Base-by-base conservation (phyloP, 2,797 vertebrate species). In the Pipistrellus pipistrellus region DNA sequence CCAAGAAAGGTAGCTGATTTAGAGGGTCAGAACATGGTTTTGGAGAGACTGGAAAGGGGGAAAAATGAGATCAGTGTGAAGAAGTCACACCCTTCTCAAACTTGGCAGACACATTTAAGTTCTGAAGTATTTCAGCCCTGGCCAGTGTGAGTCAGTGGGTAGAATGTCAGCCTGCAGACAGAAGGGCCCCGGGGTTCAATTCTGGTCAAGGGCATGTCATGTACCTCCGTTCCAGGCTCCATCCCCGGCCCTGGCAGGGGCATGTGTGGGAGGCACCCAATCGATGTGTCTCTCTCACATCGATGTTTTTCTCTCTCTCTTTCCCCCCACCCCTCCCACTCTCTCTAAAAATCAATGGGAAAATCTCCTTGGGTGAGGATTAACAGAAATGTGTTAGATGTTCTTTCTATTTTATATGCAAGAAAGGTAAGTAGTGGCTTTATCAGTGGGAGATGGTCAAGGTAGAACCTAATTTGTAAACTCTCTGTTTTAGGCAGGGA, bases 81-180 rank as follows among this genome's bases (percentile, higher is more conserved):
- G 23, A 94, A 93, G 73, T 85, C 93, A 88, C 17, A 83, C 57
- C 76, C 82, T 95, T 73, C 82, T 94, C 88, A 78, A 75, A 83
- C 41, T 44, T 85, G 68, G 48, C 30, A 59, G 77, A 81, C 88
- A 77, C 8, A 38, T 55, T 84, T 87, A 71, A 66, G 27, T 95
- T 94, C 27, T 90, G 17, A 91, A 85, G 83, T 91, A 93, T 48
- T 88, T 90, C 75, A 62, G 38, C 64, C 64, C 64, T 20, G n/a
- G 64, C n/a, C 64, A 35, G n/a, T 68, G n/a, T 68, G n/a, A 18
- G 17, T 20, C n/a, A 18, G 3, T 68, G 64, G n/a, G 17, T 66
- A 32, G n/a, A 35, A 32, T 1, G n/a, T 68, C n/a, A 10, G 8
- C n/a, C 64, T 35, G n/a, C n/a, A 68, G n/a, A 68, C 2, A 3